Conservation (phyloP, 2,888 invertebrate genomes). For the Tipula confusa region DNA sequence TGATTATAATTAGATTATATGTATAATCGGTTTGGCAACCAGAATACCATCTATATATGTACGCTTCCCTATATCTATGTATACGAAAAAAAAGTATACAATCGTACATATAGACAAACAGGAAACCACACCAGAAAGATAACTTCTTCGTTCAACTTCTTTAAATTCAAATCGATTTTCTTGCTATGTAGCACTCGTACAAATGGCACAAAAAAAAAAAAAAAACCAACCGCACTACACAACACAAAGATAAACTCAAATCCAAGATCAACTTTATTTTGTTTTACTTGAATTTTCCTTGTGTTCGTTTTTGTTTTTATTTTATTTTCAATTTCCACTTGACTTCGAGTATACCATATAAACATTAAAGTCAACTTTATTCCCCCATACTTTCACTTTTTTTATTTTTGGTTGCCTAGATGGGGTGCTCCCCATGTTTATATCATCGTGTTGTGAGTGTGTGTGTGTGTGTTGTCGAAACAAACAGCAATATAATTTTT, state of each 20-base stretch:
- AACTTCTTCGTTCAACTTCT: constrained; percentile 3
- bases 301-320: not conserved
- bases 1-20: not conserved
- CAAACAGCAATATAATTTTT: not conserved
- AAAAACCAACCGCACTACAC: not conserved
- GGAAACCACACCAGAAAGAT: not conserved
- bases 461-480: not conserved
- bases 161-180: constrained; percentile 6
- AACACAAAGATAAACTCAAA: not conserved
- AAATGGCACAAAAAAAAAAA: not conserved
- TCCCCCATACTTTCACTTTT: not conserved
- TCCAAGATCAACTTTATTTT: not conserved
- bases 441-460: not conserved
- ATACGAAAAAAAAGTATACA: not conserved
- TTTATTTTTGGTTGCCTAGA: not conserved
- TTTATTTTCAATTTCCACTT: constrained; percentile 13
- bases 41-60: not conserved
- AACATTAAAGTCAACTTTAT: not conserved
- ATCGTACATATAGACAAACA: not conserved
- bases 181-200: not conserved
- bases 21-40: not conserved
- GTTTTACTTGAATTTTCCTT: not conserved
- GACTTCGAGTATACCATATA: not conserved
- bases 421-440: not conserved
- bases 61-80: not conserved